A percentile compares a stretch with the other conserved stretches of the same genome.
Evolutionary conservation across 2,888 invertebrate species (phyloP).

Genomic region (Andrena minutula): DNA sequence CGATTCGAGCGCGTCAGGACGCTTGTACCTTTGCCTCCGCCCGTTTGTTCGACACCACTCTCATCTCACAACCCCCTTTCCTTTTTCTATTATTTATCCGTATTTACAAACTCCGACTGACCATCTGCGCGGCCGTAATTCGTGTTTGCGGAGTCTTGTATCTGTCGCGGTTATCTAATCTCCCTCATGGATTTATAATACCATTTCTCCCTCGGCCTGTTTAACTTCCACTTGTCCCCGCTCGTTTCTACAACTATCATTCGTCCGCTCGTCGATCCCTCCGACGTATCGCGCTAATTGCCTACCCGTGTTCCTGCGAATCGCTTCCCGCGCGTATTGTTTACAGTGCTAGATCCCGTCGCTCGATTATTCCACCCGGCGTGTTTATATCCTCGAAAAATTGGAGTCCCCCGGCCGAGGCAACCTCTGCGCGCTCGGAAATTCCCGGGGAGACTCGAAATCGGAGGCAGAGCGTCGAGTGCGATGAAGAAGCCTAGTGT

Average conservation of each 20-base stretch:
- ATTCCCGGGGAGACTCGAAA: too few species aligned
- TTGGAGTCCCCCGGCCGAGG: too few species aligned
- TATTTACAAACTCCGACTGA: not conserved
- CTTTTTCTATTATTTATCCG: not conserved
- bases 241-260: conserved; percentile 28
- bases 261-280: not conserved
- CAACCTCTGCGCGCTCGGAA: too few species aligned
- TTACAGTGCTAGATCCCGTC: conserved; percentile 19
- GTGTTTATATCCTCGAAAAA: conserved; percentile 15
- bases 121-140: conserved; percentile 33
- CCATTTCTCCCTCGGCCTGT: conserved; percentile 22
- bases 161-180: conserved; percentile 41
- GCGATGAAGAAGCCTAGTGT: too few species aligned
- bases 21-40: not conserved
- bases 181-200: conserved; percentile 39
- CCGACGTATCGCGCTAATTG: not conserved
- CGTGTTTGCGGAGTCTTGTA: not conserved
- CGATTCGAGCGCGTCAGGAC: conserved; percentile 37
- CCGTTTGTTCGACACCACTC: not conserved
- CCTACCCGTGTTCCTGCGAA: not conserved
- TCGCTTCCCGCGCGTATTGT: not conserved
- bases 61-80: not conserved
- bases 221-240: conserved; percentile 32
- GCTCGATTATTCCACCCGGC: not conserved
- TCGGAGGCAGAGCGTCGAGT: too few species aligned